phyloP scores from a whole-genome alignment of 1,140 invertebrate species.

The Triops cancriformis region DNA sequence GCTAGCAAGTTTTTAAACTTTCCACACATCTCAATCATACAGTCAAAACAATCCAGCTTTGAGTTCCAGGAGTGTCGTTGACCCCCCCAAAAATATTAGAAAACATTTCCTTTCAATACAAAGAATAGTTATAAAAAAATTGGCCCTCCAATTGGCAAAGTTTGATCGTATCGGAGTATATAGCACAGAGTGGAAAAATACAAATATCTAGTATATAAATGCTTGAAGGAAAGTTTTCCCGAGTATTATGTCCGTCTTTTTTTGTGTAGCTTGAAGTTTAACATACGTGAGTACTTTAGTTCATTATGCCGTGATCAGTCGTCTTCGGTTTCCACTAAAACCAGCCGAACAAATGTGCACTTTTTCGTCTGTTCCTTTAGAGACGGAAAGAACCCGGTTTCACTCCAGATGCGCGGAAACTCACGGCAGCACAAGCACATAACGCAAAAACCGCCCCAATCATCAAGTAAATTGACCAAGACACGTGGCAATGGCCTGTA shows the following conservation, averaged over 20 bases:
- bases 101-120: not conserved
- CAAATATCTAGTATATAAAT: too few species aligned
- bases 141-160: not conserved
- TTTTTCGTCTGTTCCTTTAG: constrained; percentile 32
- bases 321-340: not conserved
- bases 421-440: constrained; percentile 50
- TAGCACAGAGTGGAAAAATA: not conserved
- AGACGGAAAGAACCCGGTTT: constrained; percentile 42
- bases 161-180: not conserved
- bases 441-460: constrained; percentile 46
- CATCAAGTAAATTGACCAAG: constrained; percentile 54
- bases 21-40: not conserved
- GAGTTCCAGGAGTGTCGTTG: not conserved
- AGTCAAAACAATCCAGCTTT: constrained; percentile 4
- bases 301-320: not conserved
- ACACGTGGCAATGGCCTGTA: constrained; percentile 51
- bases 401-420: constrained; percentile 49
- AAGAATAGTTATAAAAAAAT: not conserved
- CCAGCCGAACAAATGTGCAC: not conserved
- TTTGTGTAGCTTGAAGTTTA: too few species aligned
- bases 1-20: not conserved
- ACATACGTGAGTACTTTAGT: not conserved
- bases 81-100: not conserved
- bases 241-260: too few species aligned
- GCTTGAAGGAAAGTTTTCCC: too few species aligned